Base-by-base conservation (phyloP, 2,113 vertebrate species). In the Promerops cafer region DNA sequence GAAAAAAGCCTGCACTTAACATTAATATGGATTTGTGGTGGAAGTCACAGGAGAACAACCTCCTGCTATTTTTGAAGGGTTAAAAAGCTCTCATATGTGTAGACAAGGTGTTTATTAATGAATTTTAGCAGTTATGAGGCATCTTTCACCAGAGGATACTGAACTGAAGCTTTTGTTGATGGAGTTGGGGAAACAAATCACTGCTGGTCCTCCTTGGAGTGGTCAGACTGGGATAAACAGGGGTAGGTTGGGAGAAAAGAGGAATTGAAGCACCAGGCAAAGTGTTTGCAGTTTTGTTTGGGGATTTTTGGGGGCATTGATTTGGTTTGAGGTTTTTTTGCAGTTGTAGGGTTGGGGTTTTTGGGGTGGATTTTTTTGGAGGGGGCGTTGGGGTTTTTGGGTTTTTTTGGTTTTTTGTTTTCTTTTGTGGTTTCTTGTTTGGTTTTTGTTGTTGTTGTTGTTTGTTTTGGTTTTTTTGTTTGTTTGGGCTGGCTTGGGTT, bases 291-390 rank as follows among this genome's bases (percentile, higher is more conserved):
- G 6, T 35, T 77, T 69, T 64, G 5, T 45, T 45, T 22, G 45
- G 5, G 27, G 10, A 8, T 50, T 35, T 31, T 75, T 2, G 9
- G 42, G 16, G 20, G 9, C 0, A 0, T 8, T 54, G 31, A 13
- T 64, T 87, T 77, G 10, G 10, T 50, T n/a, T 8, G 3, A 54
- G 16, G 4, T 2, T 49, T 57, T 81, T 47, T 45, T 33, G 47
- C 27, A 13, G 16, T n/a, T n/a, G 19, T 18, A 21, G 23, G 26
- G 6, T 24, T 31, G 26, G 16, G 2, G 8, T 53, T 50, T 50
- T 30, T 19, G 5, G 18, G 13, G 18, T 11, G 47, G 9, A 3
- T 2, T 21, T 39, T 47, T 61, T 7, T 30, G 24, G 17, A 27
- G 31, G 15, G 5, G 14, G 3, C 0, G 2, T 40, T 49, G 17